Evolutionary conservation across 2,888 invertebrate species (phyloP).

Genomic region (Leucophora obtusa): DNA sequence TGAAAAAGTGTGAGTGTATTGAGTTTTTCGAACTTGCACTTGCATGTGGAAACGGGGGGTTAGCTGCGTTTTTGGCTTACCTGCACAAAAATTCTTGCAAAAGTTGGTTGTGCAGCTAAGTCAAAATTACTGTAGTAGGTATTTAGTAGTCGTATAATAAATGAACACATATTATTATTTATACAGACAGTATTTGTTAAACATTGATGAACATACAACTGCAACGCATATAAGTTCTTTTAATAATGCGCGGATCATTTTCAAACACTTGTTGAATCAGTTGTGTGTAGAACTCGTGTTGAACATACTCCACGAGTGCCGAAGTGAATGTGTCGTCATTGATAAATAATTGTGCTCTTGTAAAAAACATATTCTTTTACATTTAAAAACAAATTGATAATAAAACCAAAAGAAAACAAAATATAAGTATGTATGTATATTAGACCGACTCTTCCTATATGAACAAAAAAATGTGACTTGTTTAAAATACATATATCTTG

Average conservation of each 20-base stretch:
- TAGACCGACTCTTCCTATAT: too few species aligned
- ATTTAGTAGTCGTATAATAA: slow-evolving; percentile 1
- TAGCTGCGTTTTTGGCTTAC: too few species aligned
- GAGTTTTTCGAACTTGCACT: too few species aligned
- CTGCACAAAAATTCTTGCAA: too few species aligned
- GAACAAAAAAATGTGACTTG: too few species aligned
- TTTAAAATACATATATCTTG: too few species aligned
- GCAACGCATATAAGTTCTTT: not conserved
- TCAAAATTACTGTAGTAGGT: too few species aligned
- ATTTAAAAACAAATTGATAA: not conserved
- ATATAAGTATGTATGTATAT: too few species aligned
- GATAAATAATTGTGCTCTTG: not conserved
- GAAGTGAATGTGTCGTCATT: not conserved
- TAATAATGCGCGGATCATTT: not conserved
- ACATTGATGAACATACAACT: not conserved
- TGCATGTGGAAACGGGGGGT: too few species aligned
- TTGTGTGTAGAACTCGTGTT: not conserved
- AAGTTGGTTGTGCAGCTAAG: too few species aligned
- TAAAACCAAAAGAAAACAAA: not conserved
- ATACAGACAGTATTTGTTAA: not conserved
- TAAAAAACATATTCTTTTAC: not conserved
- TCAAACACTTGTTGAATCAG: slow-evolving; percentile 14
- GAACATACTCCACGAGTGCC: not conserved
- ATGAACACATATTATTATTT: not conserved
- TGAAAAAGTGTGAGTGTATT: too few species aligned